Evolutionary conservation across 2,113 vertebrate species (phyloP), one percentile per base, ranked within the genome.

Genomic region (Sarotherodon lohbergeri): DNA sequence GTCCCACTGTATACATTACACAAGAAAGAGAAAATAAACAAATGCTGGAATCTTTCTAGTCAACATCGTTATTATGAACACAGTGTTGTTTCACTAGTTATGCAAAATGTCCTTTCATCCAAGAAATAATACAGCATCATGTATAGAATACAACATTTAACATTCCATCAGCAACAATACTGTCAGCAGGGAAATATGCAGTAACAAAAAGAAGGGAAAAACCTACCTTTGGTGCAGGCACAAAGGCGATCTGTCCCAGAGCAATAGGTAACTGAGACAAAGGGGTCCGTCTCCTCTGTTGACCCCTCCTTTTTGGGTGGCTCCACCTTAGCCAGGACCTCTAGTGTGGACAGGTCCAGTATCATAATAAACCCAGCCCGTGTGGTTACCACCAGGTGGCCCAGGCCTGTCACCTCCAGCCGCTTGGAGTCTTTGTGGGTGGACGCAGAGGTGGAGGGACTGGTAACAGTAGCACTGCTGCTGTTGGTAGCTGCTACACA

Each of bases 241-340:
- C 99, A 99, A 86, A 99, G 97, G 94, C 99, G 98, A 96, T 99
- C 99, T 19, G 99, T 99, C 94, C 99, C 99, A 46, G 99, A 99
- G 96, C 99, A 99, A 95, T 99, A 99, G 84, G 99, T 98, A 86
- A 99, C 98, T 84, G 99, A 99, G 90, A 99, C 98, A 95, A 99
- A 99, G 24, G 97, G 97, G 94, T 99, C 99, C 41, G 95, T 96
- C 88, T 99, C 98, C 34, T 99, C 98, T 50, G 95, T 93, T 66
- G 97, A 96, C 50, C 97, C 98, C 88, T 99, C 98, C 94, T 98
- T 99, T 96, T 97, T 98, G 83, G 98, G 97, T 17, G 99, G 98
- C 89, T 99, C 98, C 94, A 99, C 98, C 96, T 98, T 99, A 94
- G 98, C 98, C 95, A 99, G 96, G 93, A 99, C 97, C 94, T 99